These are phyloP conservation scores for Heliothis virescens DNA, from an alignment of 1,140 invertebrate species.

Conservation along the genomic window DNA sequence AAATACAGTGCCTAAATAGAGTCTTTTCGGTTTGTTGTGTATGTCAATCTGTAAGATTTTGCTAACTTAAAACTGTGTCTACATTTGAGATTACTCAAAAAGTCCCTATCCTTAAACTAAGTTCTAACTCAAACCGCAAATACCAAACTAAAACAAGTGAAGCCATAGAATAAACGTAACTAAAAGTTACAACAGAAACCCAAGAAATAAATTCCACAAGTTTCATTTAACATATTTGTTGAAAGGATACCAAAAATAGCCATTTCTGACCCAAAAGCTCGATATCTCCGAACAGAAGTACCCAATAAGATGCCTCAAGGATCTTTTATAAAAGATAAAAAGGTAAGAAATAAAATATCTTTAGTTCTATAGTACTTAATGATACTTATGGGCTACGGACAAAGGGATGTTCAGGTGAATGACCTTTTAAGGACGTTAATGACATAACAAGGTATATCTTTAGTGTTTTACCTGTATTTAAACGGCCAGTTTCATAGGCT, in stretches of 20 bases:
- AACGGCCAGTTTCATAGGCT: too few species aligned
- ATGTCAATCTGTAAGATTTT: too few species aligned
- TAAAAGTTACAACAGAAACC: too few species aligned
- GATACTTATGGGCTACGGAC: background rate
- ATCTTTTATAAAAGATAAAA: conserved; percentile 16
- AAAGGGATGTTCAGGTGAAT: background rate
- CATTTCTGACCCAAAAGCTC: conserved; percentile 13
- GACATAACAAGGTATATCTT: too few species aligned
- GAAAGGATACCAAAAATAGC: conserved; percentile 10
- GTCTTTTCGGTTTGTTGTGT: too few species aligned
- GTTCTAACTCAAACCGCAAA: too few species aligned
- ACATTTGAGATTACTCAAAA: too few species aligned
- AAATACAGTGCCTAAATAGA: too few species aligned
- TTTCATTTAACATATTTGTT: conserved; percentile 5
- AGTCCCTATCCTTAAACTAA: too few species aligned
- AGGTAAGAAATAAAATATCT: conserved; percentile 34
- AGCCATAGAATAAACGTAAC: background rate
- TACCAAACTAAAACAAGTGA: background rate
- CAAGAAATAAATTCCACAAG: conserved; percentile 8
- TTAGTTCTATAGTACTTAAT: conserved; percentile 27
- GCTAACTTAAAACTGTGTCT: too few species aligned
- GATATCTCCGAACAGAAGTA: background rate
- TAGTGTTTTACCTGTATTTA: too few species aligned
- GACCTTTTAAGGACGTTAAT: background rate
- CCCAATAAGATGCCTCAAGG: conserved; percentile 20